A percentile compares a stretch with the other conserved stretches of the same genome.
Evolutionary conservation across 2,113 vertebrate genomes (phyloP).

Genomic region (Etheostoma spectabile): DNA sequence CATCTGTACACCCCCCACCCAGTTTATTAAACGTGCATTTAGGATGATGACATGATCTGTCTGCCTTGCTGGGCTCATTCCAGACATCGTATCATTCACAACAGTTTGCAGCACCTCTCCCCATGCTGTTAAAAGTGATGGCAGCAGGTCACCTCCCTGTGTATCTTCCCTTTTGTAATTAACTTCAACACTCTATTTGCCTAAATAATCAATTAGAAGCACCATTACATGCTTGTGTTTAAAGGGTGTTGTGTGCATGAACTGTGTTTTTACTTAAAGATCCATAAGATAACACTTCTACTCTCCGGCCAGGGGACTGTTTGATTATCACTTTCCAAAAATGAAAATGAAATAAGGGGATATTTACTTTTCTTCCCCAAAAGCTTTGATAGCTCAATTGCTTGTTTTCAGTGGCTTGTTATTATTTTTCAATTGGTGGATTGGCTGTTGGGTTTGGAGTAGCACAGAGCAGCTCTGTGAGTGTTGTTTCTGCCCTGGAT

Average conservation of each 20-base stretch:
- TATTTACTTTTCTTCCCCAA: conserved; percentile 81
- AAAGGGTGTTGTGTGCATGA: conserved; percentile 64
- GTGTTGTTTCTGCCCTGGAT: conserved; percentile 83
- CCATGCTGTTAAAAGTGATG: conserved; percentile 1
- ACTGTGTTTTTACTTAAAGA: conserved; percentile 76
- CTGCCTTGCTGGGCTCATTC: not conserved
- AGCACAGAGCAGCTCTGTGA: conserved; percentile 58
- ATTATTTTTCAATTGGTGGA: conserved; percentile 85
- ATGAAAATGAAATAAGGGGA: conserved; percentile 76
- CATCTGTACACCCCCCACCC: not conserved
- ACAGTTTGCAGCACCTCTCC: not conserved
- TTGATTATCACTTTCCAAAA: conserved; percentile 78
- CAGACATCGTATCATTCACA: not conserved
- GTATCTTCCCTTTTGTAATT: conserved; percentile 34
- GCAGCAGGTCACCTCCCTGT: conserved; percentile 35
- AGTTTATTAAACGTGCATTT: too few species aligned
- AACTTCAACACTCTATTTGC: conserved; percentile 41
- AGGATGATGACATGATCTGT: not conserved
- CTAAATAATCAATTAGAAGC: conserved; percentile 59
- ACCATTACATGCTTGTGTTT: conserved; percentile 49
- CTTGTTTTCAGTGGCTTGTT: conserved; percentile 84
- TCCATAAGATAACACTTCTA: conserved; percentile 75
- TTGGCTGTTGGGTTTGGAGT: conserved; percentile 76
- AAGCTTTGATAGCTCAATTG: conserved; percentile 84
- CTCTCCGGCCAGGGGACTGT: conserved; percentile 58